Conservation (phyloP, 2,113 vertebrate species). For the Pedionomus torquatus region DNA sequence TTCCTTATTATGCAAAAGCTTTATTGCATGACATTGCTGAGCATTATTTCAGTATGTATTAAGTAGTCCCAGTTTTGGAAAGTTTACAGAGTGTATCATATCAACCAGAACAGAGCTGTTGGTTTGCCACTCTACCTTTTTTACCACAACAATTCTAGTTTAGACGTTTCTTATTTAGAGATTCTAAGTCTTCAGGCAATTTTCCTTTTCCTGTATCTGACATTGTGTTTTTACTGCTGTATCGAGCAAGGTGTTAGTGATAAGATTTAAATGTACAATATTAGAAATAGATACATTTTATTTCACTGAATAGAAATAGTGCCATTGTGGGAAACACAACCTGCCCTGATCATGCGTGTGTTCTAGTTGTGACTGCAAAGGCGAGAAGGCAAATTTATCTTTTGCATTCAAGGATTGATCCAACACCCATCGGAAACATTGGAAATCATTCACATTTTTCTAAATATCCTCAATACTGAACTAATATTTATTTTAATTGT, state of each 20-base stretch:
- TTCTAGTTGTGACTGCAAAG: background rate
- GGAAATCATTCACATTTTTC: background rate
- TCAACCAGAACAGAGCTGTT: background rate
- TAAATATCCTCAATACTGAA: background rate
- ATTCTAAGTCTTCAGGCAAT: background rate
- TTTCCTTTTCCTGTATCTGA: background rate
- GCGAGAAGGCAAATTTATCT: background rate
- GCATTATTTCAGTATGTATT: background rate
- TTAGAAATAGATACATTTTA: background rate
- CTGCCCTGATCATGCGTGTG: too few relatives aligned
- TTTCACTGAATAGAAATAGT: background rate
- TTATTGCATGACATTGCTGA: background rate
- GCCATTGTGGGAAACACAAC: background rate
- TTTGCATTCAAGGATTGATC: background rate
- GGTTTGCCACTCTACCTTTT: background rate
- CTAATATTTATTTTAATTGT: too few relatives aligned
- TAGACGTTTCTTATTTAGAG: background rate
- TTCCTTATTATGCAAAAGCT: background rate
- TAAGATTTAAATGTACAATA: background rate
- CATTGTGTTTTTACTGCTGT: background rate
- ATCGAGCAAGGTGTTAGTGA: background rate
- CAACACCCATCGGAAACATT: background rate
- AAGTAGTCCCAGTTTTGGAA: background rate
- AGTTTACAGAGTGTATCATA: background rate
- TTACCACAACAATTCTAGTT: background rate